phyloP scores from a whole-genome alignment of 2,888 invertebrate species.

The Patella caerulea region DNA sequence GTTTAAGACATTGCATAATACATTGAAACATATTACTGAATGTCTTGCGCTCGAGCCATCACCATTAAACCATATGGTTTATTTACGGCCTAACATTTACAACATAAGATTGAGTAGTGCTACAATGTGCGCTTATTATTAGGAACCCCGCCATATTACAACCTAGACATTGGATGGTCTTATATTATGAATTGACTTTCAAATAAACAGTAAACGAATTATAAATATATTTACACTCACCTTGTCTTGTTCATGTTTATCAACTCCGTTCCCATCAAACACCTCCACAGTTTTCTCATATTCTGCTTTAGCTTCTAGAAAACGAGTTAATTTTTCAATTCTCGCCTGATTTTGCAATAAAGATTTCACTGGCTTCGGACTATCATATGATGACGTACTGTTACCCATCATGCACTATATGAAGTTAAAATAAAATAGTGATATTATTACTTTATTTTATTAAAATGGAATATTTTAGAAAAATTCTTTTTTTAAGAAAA shows the following conservation, averaged over 20 bases:
- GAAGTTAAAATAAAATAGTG: background rate
- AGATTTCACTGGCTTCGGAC: background rate
- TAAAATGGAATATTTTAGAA: background rate
- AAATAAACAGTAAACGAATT: too few relatives aligned
- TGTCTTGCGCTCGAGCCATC: too few relatives aligned
- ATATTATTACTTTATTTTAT: background rate
- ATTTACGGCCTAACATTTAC: too few relatives aligned
- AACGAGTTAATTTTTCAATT: slow-evolving; percentile 1
- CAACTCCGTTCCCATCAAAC: background rate
- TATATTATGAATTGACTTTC: too few relatives aligned
- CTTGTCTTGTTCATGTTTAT: slow-evolving; percentile 3
- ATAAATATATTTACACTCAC: background rate
- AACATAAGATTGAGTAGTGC: too few relatives aligned
- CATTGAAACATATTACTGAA: too few relatives aligned
- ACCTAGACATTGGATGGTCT: too few relatives aligned
- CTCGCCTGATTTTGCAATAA: background rate
- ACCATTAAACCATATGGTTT: too few relatives aligned
- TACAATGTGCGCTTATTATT: too few relatives aligned
- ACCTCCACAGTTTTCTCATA: background rate
- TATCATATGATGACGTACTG: background rate
- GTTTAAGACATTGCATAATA: too few relatives aligned
- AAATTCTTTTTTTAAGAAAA: too few relatives aligned
- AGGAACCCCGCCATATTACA: too few relatives aligned
- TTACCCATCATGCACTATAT: background rate
- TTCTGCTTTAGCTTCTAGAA: background rate